phyloP scores from a whole-genome alignment of 2,113 vertebrate species.

The Scolopax mira region DNA sequence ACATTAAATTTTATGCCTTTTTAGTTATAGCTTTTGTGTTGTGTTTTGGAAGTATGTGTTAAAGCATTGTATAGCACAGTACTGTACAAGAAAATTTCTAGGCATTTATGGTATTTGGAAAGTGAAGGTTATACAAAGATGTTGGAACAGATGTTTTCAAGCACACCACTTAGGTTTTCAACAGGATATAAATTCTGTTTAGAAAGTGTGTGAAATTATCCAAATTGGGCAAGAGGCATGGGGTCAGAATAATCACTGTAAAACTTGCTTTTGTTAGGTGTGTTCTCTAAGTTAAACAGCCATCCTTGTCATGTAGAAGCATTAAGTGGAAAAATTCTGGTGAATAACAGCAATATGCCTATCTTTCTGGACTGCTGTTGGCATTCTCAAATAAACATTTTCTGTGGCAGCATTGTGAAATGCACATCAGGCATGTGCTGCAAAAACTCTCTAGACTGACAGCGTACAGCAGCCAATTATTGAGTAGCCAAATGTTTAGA shows the following conservation, averaged over 20 bases:
- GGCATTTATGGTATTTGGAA: background rate
- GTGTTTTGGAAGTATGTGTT: background rate
- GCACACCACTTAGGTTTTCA: background rate
- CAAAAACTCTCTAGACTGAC: background rate
- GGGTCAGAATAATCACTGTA: background rate
- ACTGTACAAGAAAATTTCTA: background rate
- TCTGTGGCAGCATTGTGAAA: background rate
- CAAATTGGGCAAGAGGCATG: background rate
- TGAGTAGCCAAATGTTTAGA: background rate
- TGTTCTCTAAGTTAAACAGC: background rate
- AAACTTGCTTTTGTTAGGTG: background rate
- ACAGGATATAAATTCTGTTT: background rate
- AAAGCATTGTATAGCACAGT: background rate
- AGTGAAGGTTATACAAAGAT: background rate
- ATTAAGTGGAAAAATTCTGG: background rate
- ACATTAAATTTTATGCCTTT: background rate
- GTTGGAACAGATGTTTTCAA: background rate
- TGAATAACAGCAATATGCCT: background rate
- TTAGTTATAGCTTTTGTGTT: background rate
- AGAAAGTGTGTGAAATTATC: background rate
- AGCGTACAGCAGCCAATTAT: background rate
- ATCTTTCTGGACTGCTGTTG: background rate
- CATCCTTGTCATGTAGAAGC: background rate
- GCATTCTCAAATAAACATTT: background rate
- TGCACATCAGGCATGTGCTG: background rate